A percentile compares a stretch with the other conserved stretches of the same genome.
Conservation (phyloP, 2,888 invertebrate genomes). For the Pachycephus smyrnensis region DNA sequence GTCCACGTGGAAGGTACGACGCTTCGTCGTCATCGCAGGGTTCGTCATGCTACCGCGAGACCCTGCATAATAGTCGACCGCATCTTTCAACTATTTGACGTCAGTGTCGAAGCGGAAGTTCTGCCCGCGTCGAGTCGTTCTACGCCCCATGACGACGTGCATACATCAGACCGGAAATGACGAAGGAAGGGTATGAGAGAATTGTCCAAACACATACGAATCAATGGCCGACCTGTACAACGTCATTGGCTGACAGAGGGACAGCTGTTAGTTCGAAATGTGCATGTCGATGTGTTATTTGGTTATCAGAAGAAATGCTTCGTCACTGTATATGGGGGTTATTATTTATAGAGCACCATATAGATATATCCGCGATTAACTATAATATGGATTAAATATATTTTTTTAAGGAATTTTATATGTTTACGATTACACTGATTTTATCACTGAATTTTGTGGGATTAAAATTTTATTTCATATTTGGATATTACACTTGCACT, state of each 20-base stretch:
- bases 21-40: slow-evolving; percentile 40
- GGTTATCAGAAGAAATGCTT: neutral
- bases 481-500: neutral
- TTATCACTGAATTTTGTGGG: neutral
- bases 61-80: neutral
- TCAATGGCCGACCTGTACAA: neutral
- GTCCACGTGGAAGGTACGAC: slow-evolving; percentile 68
- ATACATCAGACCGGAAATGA: neutral
- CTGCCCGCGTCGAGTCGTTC: slow-evolving; percentile 29
- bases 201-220: neutral
- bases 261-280: neutral
- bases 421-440: neutral
- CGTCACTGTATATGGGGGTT: neutral
- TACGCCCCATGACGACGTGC: neutral
- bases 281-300: neutral
- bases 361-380: neutral
- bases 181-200: neutral
- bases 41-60: neutral
- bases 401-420: neutral
- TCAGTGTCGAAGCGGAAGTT: slow-evolving; percentile 44
- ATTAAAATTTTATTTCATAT: neutral
- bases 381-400: neutral
- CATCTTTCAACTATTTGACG: slow-evolving; percentile 36
- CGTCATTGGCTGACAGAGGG: neutral
- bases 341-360: neutral